A percentile compares a stretch with the other conserved stretches of the same genome.
Conservation (phyloP, 2,888 invertebrate species). For the Abrostola triplasia region DNA sequence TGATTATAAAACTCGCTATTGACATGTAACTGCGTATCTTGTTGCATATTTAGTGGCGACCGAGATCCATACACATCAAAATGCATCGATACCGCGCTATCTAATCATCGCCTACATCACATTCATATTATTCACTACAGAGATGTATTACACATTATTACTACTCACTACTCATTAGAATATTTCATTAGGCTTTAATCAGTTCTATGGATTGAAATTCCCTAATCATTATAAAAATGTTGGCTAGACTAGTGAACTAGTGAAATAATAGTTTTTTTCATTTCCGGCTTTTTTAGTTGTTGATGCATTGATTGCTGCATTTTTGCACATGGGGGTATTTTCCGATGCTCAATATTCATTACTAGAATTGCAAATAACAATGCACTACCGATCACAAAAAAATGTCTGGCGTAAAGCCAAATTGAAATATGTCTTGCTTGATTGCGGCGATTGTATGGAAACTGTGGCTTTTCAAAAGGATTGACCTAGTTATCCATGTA, state of each 20-base stretch:
- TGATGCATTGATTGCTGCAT: conserved; percentile 30
- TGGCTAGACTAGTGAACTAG: background rate
- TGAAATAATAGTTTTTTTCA: conserved; percentile 16
- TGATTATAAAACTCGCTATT: background rate
- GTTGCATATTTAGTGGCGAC: conserved; percentile 1
- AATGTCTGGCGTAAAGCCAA: conserved; percentile 76
- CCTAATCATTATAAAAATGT: background rate
- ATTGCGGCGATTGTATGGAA: conserved; percentile 74
- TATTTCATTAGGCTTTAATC: background rate
- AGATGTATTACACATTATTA: background rate
- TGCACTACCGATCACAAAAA: conserved; percentile 72
- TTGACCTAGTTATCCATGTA: conserved; percentile 78
- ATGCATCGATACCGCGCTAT: conserved; percentile 1
- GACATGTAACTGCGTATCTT: background rate
- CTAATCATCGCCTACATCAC: conserved; percentile 2
- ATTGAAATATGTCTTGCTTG: conserved; percentile 79
- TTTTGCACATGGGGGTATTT: conserved; percentile 10
- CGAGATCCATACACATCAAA: conserved; percentile 1
- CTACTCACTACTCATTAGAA: background rate
- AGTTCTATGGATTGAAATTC: background rate
- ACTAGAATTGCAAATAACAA: conserved; percentile 67
- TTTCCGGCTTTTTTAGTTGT: conserved; percentile 24
- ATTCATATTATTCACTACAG: background rate
- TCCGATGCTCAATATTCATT: conserved; percentile 47
- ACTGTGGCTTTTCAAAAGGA: conserved; percentile 72